Percentiles rank a stretch among this genome's conserved stretches.
Evolutionary conservation across 1,140 invertebrate genomes (phyloP).

Genomic region (Trichogramma pretiosum): DNA sequence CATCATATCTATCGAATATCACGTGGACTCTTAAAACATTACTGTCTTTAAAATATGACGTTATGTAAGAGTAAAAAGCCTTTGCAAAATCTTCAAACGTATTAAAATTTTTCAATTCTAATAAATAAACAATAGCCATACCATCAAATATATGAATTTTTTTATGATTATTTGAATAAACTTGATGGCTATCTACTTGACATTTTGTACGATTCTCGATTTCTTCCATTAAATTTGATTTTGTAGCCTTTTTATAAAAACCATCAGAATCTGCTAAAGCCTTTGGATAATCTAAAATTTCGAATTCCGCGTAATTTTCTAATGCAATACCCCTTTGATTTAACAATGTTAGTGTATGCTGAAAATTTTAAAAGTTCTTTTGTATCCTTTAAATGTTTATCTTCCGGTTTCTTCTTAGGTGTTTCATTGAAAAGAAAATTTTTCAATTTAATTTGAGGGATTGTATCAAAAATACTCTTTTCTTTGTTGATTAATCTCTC

Average conservation of each 20-base stretch:
- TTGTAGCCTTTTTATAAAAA: too few relatives aligned
- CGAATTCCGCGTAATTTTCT: too few relatives aligned
- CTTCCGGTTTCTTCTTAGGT: too few relatives aligned
- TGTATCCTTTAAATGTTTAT: too few relatives aligned
- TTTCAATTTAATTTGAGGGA: background rate
- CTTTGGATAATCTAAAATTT: too few relatives aligned
- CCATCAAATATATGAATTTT: conserved; percentile 3
- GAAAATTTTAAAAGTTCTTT: too few relatives aligned
- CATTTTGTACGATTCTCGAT: conserved; percentile 1
- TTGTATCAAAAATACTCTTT: background rate
- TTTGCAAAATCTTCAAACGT: conserved; percentile 1
- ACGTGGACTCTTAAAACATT: background rate
- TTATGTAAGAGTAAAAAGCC: background rate
- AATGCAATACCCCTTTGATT: too few relatives aligned
- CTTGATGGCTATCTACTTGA: background rate
- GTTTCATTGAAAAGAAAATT: background rate
- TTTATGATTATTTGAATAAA: background rate
- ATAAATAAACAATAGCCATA: background rate
- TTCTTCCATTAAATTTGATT: background rate
- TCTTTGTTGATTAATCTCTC: background rate
- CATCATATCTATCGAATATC: background rate
- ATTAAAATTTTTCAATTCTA: background rate
- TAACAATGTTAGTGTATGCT: too few relatives aligned
- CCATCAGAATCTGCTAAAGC: too few relatives aligned
- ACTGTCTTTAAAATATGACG: background rate